Percentiles rank a stretch among this genome's conserved stretches.
These are phyloP conservation scores for Manacus vitellinus DNA, from an alignment of 2,113 vertebrate genomes.

Conservation along the genomic window DNA sequence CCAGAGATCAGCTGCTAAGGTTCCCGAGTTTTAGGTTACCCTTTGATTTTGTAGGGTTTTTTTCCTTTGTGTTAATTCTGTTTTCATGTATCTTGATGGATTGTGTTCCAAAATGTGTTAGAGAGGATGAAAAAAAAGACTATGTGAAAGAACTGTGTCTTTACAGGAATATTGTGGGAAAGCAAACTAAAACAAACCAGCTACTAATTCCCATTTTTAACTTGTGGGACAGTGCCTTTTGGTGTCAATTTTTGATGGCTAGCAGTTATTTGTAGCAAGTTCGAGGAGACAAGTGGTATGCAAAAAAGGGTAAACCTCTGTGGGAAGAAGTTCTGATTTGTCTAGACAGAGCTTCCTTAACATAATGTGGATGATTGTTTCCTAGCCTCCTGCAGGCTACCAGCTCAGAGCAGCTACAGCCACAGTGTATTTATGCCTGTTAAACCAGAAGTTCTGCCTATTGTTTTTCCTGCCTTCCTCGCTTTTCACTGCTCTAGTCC, in stretches of 20 bases:
- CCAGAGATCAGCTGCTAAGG: not conserved
- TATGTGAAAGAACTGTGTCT: not conserved
- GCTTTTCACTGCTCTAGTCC: slow-evolving; percentile 7
- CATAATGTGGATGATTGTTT: not conserved
- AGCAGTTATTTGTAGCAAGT: not conserved
- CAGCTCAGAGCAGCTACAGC: not conserved
- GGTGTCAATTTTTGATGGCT: not conserved
- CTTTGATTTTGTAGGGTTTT: not conserved
- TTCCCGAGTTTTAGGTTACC: not conserved
- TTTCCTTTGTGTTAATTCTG: not conserved
- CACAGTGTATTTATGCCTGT: not conserved
- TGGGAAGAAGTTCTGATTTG: not conserved
- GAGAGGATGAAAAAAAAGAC: not conserved
- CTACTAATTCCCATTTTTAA: not conserved
- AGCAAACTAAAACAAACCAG: not conserved
- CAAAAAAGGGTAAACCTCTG: not conserved
- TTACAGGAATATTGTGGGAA: not conserved
- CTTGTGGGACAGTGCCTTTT: not conserved
- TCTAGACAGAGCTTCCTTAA: slow-evolving; percentile 24
- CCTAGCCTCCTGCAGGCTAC: not conserved
- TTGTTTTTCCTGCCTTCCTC: slow-evolving; percentile 36
- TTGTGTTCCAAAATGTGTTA: not conserved
- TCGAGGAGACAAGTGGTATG: not conserved
- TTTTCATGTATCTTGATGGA: not conserved
- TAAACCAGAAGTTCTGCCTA: slow-evolving; percentile 58